These are phyloP conservation scores for Acrobeloides nanus DNA, from an alignment of 2,888 invertebrate genomes.

Conservation along the genomic window DNA sequence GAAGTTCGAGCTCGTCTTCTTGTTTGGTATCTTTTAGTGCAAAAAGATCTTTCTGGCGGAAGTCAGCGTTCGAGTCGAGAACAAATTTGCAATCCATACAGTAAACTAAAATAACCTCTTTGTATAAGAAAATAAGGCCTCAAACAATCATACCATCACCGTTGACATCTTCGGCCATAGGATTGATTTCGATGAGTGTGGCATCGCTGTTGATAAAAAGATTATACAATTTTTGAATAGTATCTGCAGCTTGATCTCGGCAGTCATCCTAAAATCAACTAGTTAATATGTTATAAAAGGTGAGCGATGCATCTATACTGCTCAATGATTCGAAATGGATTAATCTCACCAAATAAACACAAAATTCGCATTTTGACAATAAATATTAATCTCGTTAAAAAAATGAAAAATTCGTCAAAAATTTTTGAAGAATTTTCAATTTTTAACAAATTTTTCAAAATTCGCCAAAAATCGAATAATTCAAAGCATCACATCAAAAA, in stretches of 20 bases:
- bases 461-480: background rate
- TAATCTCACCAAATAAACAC: no score
- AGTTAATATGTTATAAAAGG: no score
- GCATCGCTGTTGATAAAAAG: slow-evolving; percentile 84
- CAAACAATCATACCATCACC: slow-evolving; percentile 64
- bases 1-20: slow-evolving; percentile 69
- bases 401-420: slow-evolving; percentile 8
- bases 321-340: no score
- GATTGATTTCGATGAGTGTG: slow-evolving; percentile 94
- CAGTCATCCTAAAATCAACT: slow-evolving; percentile 37
- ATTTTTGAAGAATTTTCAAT: slow-evolving; percentile 3
- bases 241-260: slow-evolving; percentile 42
- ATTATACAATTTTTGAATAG: slow-evolving; percentile 63
- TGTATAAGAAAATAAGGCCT: no score
- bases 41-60: slow-evolving; percentile 77
- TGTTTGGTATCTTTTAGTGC: slow-evolving; percentile 77
- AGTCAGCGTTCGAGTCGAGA: slow-evolving; percentile 95
- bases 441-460: background rate
- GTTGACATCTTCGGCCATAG: slow-evolving; percentile 86
- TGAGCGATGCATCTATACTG: no score
- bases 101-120: slow-evolving; percentile 36
- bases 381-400: background rate
- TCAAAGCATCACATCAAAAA: background rate
- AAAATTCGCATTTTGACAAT: no score
- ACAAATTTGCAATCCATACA: slow-evolving; percentile 97